These are phyloP conservation scores for Caenorhabditis tropicalis DNA, from an alignment of 1,140 invertebrate species.

Conservation along the genomic window DNA sequence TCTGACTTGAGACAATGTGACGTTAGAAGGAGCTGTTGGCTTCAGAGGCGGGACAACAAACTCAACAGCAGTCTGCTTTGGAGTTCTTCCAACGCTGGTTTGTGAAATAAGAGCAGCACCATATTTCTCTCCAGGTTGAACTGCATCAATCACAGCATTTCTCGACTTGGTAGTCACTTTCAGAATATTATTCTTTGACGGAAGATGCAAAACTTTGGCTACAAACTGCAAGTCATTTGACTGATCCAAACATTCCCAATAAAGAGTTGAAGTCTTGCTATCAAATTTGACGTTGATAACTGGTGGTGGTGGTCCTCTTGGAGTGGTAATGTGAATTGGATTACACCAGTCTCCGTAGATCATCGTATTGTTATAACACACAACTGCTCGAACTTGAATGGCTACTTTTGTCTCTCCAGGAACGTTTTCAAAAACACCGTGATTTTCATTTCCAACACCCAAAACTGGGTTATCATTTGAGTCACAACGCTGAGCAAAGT, in stretches of 20 bases:
- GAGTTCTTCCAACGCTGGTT: neutral
- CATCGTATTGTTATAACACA: neutral
- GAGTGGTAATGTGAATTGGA: neutral
- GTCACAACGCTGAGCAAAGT: neutral
- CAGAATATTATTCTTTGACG: neutral
- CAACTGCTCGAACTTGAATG: neutral
- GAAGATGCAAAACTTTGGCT: neutral
- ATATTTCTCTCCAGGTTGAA: neutral
- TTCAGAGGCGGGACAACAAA: neutral
- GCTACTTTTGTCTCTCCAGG: neutral
- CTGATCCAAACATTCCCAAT: neutral
- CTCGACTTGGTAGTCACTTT: neutral
- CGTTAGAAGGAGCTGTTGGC: neutral
- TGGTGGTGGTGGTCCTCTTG: neutral
- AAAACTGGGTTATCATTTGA: neutral
- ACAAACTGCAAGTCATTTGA: neutral
- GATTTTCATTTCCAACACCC: neutral
- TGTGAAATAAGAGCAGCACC: neutral
- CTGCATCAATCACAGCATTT: neutral
- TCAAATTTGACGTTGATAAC: constrained; percentile 10
- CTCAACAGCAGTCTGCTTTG: neutral
- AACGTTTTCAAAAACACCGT: neutral
- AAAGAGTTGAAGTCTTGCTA: neutral
- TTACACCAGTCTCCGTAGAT: neutral
- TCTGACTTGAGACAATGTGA: neutral